Evolutionary conservation across 2,797 vertebrate genomes (phyloP).

Genomic region (Helicolenus hilgendorfi): DNA sequence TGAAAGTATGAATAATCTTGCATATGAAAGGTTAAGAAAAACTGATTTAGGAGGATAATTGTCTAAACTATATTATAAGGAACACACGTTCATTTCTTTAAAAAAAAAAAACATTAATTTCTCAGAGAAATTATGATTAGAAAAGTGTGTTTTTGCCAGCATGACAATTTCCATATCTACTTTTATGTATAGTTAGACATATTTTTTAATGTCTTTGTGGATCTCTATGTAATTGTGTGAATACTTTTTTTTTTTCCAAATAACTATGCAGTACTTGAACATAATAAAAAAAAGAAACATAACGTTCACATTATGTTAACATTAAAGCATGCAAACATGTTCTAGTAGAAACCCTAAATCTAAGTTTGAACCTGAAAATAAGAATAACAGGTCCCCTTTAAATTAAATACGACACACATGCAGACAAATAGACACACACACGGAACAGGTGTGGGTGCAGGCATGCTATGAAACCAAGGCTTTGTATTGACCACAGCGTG

Average conservation of each 20-base stretch:
- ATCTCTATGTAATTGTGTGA: background rate
- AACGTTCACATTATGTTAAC: background rate
- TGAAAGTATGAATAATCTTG: background rate
- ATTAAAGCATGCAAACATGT: no score
- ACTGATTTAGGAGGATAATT: background rate
- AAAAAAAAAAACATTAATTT: background rate
- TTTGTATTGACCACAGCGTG: background rate
- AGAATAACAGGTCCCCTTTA: background rate
- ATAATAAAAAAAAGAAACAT: background rate
- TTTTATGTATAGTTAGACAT: background rate
- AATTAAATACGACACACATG: background rate
- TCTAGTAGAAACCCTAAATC: no score
- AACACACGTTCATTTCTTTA: background rate
- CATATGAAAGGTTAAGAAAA: background rate
- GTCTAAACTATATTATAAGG: background rate
- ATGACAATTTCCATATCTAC: background rate
- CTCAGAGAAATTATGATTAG: background rate
- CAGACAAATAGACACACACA: background rate
- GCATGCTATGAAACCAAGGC: conserved; percentile 9
- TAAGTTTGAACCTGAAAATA: no score
- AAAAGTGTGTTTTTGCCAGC: background rate
- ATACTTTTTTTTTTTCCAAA: background rate
- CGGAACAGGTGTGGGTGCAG: conserved; percentile 45
- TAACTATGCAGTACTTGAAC: background rate
- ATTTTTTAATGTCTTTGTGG: background rate